Evolutionary conservation across 2,797 vertebrate species (phyloP).

Genomic region (Acanthis flammea): DNA sequence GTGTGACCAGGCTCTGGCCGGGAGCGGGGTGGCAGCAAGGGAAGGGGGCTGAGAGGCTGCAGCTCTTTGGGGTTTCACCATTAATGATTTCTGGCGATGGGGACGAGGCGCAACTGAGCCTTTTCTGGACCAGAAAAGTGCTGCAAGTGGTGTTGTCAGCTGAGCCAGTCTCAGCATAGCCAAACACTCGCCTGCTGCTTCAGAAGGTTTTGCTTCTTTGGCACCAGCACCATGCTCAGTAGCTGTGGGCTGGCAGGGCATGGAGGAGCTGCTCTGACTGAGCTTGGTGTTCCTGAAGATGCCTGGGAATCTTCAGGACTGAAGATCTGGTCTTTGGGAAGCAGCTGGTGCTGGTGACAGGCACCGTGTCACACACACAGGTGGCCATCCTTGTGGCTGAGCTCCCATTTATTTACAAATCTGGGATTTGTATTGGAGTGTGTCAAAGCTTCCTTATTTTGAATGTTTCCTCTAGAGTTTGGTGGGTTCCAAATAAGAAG

Average conservation of each 20-base stretch:
- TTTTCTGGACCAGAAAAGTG: slow-evolving; percentile 28
- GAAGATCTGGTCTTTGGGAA: neutral
- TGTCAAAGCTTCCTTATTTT: neutral
- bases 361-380: rapidly evolving
- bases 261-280: neutral
- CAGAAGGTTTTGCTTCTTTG: neutral
- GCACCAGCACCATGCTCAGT: neutral
- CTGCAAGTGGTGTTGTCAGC: neutral
- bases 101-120: slow-evolving; percentile 7
- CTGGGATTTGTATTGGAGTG: no score
- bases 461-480: neutral
- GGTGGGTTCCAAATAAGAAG: neutral
- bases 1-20: neutral
- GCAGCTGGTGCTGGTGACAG: neutral
- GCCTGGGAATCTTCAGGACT: no score
- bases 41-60: neutral
- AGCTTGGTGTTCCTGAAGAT: neutral
- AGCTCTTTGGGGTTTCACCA: neutral
- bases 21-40: neutral
- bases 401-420: neutral
- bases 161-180: neutral
- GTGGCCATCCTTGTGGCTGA: rapidly evolving
- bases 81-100: slow-evolving; percentile 37
- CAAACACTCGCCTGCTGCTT: neutral
- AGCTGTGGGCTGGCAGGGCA: neutral